These are phyloP conservation scores for Ardeotis arabs DNA, from an alignment of 2,113 vertebrate species.

Conservation along the genomic window DNA sequence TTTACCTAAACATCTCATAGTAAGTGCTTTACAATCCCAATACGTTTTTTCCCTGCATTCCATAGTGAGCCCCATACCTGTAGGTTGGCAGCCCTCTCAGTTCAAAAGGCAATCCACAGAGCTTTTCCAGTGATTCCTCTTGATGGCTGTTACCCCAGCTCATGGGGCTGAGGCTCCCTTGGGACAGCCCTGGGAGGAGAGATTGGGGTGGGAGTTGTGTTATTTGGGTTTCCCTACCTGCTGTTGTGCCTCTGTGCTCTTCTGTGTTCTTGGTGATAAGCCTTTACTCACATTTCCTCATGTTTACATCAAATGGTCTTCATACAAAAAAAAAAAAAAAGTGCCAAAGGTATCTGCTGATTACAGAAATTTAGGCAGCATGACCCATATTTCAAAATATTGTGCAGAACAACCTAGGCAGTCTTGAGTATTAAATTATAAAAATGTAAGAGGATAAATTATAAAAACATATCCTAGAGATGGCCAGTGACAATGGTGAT, in stretches of 20 bases:
- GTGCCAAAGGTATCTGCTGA: not conserved
- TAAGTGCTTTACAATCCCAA: not conserved
- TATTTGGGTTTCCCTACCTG: not conserved
- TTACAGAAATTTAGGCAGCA: not conserved
- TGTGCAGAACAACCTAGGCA: not conserved
- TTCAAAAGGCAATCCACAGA: not conserved
- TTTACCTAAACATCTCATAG: not conserved
- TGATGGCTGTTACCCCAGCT: not conserved
- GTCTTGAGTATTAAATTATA: not conserved
- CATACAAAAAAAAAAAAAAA: not conserved
- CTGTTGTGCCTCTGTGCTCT: not conserved
- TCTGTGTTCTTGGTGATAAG: not conserved
- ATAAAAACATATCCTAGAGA: not conserved
- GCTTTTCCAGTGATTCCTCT: not conserved
- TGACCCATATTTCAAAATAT: not conserved
- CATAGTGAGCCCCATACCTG: not conserved
- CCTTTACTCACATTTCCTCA: not conserved
- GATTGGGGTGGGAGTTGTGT: fast-evolving
- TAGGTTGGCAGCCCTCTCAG: not conserved
- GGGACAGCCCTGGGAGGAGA: not conserved
- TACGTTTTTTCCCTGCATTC: not conserved
- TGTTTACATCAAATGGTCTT: not conserved
- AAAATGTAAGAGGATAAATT: not conserved
- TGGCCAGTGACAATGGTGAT: not conserved
- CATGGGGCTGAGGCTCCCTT: not conserved